Evolutionary conservation across 2,113 vertebrate species (phyloP).

Genomic region (Parotia lawesii): DNA sequence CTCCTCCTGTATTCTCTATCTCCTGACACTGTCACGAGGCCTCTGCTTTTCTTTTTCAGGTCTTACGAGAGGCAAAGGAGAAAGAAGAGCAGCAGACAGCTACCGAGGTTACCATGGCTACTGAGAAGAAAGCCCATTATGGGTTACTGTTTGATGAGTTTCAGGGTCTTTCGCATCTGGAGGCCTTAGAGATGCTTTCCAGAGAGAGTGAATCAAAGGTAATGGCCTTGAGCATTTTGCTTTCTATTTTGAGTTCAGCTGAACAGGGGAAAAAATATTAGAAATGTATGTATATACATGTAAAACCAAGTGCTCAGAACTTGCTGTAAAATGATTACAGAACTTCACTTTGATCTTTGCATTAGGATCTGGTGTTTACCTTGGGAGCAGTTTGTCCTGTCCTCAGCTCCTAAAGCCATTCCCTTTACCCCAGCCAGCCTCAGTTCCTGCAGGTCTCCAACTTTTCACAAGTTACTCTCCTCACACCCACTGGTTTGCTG

Average conservation of each 20-base stretch:
- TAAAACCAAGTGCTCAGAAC: conserved; percentile 1
- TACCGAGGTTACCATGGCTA: conserved; percentile 70
- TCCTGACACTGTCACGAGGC: background rate
- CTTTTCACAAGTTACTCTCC: background rate
- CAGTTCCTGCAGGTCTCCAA: background rate
- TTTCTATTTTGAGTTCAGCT: conserved; percentile 39
- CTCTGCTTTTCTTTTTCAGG: conserved; percentile 73
- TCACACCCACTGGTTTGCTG: background rate
- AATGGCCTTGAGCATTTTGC: conserved; percentile 53
- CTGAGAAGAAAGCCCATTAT: conserved; percentile 88
- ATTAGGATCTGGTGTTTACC: background rate
- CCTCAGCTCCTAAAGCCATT: background rate
- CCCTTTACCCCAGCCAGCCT: background rate
- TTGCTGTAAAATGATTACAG: background rate
- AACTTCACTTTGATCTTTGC: background rate
- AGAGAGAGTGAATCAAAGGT: conserved; percentile 95
- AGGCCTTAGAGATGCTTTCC: conserved; percentile 96
- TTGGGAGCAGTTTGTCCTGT: background rate
- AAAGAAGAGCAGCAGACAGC: conserved; percentile 83
- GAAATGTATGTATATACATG: background rate
- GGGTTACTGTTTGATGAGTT: conserved; percentile 96
- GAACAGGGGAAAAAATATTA: background rate
- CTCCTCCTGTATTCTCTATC: background rate
- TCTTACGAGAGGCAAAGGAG: conserved; percentile 93
- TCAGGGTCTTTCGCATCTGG: conserved; percentile 94